Evolutionary conservation across 2,888 invertebrate genomes (phyloP).

Genomic region (Hyalella azteca): DNA sequence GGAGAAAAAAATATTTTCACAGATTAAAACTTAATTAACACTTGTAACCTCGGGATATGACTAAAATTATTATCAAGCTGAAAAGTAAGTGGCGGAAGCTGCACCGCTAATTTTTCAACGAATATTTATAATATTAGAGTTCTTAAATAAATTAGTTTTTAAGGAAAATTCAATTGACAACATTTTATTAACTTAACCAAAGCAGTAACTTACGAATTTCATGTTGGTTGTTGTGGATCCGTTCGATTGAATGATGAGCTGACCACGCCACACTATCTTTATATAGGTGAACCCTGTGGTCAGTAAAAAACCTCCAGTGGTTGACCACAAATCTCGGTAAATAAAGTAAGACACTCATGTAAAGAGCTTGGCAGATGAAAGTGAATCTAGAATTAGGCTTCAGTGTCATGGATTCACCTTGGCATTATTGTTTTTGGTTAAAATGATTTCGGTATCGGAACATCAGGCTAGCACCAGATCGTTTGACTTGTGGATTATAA

Average conservation of each 20-base stretch:
- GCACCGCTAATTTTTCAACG: too few species aligned
- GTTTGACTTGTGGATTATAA: too few species aligned
- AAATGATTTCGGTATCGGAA: background rate
- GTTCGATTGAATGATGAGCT: background rate
- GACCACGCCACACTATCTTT: background rate
- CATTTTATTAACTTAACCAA: too few species aligned
- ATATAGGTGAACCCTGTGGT: background rate
- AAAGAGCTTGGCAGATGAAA: background rate
- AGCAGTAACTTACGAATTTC: slow-evolving; percentile 8
- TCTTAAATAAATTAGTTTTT: too few species aligned
- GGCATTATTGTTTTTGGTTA: slow-evolving; percentile 1
- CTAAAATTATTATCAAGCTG: too few species aligned
- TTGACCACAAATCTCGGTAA: background rate
- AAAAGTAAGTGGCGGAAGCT: too few species aligned
- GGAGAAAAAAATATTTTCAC: too few species aligned
- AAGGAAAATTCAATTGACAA: too few species aligned
- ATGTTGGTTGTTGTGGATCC: background rate
- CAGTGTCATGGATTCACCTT: background rate
- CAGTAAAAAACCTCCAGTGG: background rate
- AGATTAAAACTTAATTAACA: too few species aligned
- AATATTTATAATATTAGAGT: too few species aligned
- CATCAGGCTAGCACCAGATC: too few species aligned
- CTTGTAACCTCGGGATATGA: too few species aligned
- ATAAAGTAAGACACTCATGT: background rate
- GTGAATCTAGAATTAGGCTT: background rate